phyloP scores from a whole-genome alignment of 2,797 vertebrate species.

The Sciurus vulgaris region DNA sequence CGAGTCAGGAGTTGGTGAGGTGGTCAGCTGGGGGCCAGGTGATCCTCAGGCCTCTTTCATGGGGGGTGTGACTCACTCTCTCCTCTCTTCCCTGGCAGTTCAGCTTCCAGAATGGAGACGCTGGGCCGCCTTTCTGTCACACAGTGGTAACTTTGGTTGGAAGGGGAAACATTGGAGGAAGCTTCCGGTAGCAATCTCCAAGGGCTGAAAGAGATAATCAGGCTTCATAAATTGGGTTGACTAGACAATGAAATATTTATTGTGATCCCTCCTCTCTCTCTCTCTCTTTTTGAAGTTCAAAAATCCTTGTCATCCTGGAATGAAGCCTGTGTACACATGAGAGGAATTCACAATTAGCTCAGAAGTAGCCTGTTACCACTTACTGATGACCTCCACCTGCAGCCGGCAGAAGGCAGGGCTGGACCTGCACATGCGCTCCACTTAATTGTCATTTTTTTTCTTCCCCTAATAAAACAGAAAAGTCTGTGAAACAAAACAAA shows the following conservation, averaged over 20 bases:
- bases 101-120: not conserved
- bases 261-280: constrained; percentile 23
- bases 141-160: not conserved
- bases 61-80: not conserved
- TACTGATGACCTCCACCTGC: constrained; percentile 37
- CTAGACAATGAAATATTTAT: constrained; percentile 77
- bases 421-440: not conserved
- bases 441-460: not conserved
- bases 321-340: constrained; percentile 63
- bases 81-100: not conserved
- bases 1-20: not conserved
- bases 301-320: constrained; percentile 65
- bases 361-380: constrained; percentile 47
- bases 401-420: constrained; percentile 22
- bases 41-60: not conserved
- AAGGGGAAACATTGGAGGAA: constrained; percentile 34
- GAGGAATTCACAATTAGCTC: constrained; percentile 71
- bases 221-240: constrained; percentile 64
- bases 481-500: not conserved
- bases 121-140: not conserved
- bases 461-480: not conserved
- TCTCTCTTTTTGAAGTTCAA: constrained; percentile 51
- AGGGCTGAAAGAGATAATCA: constrained; percentile 36
- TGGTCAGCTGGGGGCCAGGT: not conserved
- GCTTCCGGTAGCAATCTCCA: not conserved